Conservation (phyloP, 1,140 invertebrate genomes). For the Archivesica marissinica region DNA sequence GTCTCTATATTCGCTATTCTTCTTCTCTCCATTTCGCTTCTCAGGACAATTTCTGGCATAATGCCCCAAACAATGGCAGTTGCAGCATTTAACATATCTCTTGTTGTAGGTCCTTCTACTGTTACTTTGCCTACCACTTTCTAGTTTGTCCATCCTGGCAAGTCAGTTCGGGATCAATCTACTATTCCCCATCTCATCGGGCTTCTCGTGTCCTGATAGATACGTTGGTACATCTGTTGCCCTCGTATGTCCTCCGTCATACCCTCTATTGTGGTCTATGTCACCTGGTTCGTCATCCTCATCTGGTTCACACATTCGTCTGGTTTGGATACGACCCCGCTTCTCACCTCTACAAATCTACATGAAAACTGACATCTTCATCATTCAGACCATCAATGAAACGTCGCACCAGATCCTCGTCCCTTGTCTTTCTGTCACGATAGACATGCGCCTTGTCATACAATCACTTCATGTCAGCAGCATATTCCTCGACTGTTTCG, state of each 20-base stretch:
- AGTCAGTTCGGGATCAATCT: neutral
- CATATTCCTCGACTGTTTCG: conserved; percentile 14
- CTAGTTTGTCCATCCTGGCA: neutral
- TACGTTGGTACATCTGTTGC: neutral
- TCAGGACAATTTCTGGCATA: conserved; percentile 13
- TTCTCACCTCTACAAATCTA: neutral
- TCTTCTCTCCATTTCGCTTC: neutral
- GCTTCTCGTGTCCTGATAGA: neutral
- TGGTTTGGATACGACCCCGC: neutral
- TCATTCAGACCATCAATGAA: neutral
- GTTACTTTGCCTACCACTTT: neutral
- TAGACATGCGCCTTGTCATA: neutral
- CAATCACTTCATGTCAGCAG: neutral
- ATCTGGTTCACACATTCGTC: neutral
- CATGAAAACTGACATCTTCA: neutral
- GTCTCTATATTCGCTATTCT: neutral
- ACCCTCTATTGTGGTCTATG: neutral
- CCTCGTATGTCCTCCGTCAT: neutral
- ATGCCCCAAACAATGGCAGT: neutral
- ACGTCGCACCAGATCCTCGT: neutral
- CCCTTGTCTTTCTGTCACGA: neutral
- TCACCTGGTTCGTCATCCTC: no score
- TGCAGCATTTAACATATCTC: neutral
- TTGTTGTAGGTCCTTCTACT: neutral
- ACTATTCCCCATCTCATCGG: neutral